Evolutionary conservation across 2,113 vertebrate species (phyloP), one percentile per base, ranked within the genome.

Genomic region (Cinclus cinclus): DNA sequence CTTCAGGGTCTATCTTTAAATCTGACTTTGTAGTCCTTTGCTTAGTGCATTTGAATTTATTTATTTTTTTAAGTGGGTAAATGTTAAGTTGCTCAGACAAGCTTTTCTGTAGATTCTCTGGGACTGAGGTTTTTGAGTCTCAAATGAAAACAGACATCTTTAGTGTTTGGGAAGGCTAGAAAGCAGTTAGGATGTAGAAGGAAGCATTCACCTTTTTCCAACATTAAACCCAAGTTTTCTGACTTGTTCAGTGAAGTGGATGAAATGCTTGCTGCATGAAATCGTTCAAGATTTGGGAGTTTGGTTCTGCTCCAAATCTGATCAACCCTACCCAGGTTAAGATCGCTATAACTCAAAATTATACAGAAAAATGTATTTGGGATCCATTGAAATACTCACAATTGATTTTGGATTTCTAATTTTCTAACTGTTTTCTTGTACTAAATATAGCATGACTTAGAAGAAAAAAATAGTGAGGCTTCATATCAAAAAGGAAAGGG

Each of bases 1-100:
- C 94, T 96, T 56, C 88, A 90, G 90, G 92, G 69, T 94, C 95
- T 96, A 75, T 95, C 95, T 96, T 87, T 89, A 89, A 93, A 96
- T 93, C 93, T 93, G 86, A 39, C 91, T 96, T 88, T 71, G 79
- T 80, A 96, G 93, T 96, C 71, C 73, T 90, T 71, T 84, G 53
- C 85, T 94, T 75, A 77, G 83, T 88, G 71, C 47, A 71, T 89
- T 92, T 83, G 64, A 88, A 88, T 87, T 74, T 92, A 88, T 93
- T 95, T 96, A 65, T 75, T 96, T 95, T 95, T 83, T 92, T 60
- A 89, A 94, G 73, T 77, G 90, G 88, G 71, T 76, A 88, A 90
- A 39, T 0, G 52, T 81, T 81, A 92, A 93, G 73, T 78, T 96
- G 94, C 88, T 92, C 92, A 89, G 83, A 83, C 93, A 95, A 96